Base-by-base conservation (phyloP, 2,113 vertebrate genomes). In the Turdus rufiventris region DNA sequence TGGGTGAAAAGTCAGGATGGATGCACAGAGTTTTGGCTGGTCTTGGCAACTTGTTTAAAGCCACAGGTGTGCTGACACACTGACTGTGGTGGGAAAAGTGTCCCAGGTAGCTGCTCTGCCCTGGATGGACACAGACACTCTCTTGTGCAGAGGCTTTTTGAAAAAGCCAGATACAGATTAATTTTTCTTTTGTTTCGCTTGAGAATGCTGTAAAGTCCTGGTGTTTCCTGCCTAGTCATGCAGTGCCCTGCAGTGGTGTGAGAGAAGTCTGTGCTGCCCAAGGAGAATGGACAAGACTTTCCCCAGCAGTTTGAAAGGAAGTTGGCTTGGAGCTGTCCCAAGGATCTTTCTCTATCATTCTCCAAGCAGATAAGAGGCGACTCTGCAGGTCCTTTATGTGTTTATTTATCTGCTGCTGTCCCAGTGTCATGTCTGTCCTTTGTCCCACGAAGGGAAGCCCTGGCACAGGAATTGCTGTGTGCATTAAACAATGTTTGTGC, bases 111-210 rank as follows among this genome's bases (percentile, higher is more conserved):
- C 54, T 85, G 42, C 21, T 81, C 4, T 57, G 65, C 42, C 34
- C 75, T 63, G 66, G 14, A 20, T 7, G 14, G 36, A 19, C 1
- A 1, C n/a, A 42, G 34, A n/a, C 29, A n/a, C 0, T 2, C 12
- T 48, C 33, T 47, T 65, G 29, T 42, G 54, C 54, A 57, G 28
- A 45, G 9, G 21, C 42, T 61, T 66, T 51, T 40, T 43, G 31
- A 19, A 84, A 65, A 80, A 89, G 24, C 8, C 21, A 47, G 31
- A 2, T 15, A 28, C 0, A 2, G 42, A 34, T 11, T 47, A 12
- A 11, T 40, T 70, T 75, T 42, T 20, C 2, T 29, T 73, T 70
- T 68, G n/a, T 19, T 84, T 76, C 50, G 63, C 14, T 57, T 5
- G 6, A 31, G 18, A 60, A 13, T 62, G 28, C 45, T 66, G 14